Conservation (phyloP, 92 coral and sea anemone species). For the Porites lobata region DNA sequence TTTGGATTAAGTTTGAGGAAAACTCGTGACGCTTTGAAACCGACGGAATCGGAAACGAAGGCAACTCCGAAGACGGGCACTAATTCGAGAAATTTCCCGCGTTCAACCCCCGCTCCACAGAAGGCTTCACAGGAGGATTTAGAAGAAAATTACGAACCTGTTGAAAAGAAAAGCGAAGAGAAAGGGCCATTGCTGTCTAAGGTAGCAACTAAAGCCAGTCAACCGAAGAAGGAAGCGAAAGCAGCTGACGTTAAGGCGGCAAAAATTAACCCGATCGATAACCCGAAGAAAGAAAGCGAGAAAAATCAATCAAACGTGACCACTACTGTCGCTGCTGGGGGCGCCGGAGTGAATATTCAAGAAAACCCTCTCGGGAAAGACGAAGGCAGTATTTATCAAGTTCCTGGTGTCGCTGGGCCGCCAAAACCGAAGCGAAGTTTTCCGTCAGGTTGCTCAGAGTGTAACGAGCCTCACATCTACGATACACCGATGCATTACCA, state of each 20-base stretch:
- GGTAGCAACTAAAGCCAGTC: background rate
- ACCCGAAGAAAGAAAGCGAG: conserved; percentile 53
- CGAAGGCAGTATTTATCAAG: conserved; percentile 77
- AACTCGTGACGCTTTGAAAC: conserved; percentile 26
- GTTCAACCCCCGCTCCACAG: conserved; percentile 31
- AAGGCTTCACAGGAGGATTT: conserved; percentile 49
- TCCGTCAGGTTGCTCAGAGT: conserved; percentile 75
- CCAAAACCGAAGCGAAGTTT: conserved; percentile 63
- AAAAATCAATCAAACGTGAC: conserved; percentile 65
- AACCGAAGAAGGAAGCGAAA: conserved; percentile 56
- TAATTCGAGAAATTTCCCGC: conserved; percentile 1
- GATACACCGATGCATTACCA: conserved; percentile 77
- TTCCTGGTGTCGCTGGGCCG: conserved; percentile 69
- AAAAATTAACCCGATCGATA: conserved; percentile 62
- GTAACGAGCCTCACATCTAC: conserved; percentile 86
- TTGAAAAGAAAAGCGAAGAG: conserved; percentile 20
- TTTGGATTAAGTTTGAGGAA: conserved; percentile 42
- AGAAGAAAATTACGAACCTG: conserved; percentile 56
- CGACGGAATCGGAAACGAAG: conserved; percentile 29
- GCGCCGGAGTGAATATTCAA: conserved; percentile 76
- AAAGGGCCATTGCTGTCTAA: conserved; percentile 14
- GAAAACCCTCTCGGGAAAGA: conserved; percentile 85
- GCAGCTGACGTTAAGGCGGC: conserved; percentile 67
- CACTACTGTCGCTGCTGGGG: conserved; percentile 52
- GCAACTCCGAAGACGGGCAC: conserved; percentile 22